Percentiles rank a stretch among this genome's conserved stretches.
Conservation (phyloP, 1,140 invertebrate genomes). For the Scaptomyza hsui region DNA sequence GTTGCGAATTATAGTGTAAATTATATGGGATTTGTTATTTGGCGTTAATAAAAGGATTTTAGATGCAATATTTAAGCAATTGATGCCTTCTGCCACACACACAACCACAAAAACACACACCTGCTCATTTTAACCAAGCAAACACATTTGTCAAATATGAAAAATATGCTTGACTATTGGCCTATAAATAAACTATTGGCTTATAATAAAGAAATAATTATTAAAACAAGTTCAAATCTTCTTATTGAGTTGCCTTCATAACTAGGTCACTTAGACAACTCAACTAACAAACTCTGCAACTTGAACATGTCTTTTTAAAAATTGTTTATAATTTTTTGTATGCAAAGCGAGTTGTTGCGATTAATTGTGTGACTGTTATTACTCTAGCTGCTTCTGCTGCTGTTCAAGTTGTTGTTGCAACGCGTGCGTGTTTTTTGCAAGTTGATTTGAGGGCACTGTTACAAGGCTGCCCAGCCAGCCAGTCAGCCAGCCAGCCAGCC, state of each 20-base stretch:
- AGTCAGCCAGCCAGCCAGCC: slow-evolving; percentile 17
- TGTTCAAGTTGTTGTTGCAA: slow-evolving; percentile 23
- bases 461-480: slow-evolving; percentile 65
- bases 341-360: slow-evolving; percentile 19
- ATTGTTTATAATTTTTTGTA: slow-evolving; percentile 14
- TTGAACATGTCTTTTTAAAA: neutral
- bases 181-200: too few relatives aligned
- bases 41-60: too few relatives aligned
- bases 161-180: too few relatives aligned
- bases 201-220: too few relatives aligned
- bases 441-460: slow-evolving; percentile 76
- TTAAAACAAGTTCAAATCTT: too few relatives aligned
- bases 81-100: too few relatives aligned
- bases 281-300: neutral
- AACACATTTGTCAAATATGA: too few relatives aligned
- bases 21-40: too few relatives aligned
- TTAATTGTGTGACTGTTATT: slow-evolving; percentile 41
- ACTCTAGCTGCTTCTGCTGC: slow-evolving; percentile 6
- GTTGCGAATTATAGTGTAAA: too few relatives aligned
- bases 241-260: neutral
- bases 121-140: too few relatives aligned
- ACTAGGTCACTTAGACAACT: neutral
- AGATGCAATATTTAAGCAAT: too few relatives aligned
- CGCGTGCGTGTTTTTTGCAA: slow-evolving; percentile 65
- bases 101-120: too few relatives aligned